Conservation (phyloP, 2,797 vertebrate species). For the Lagorchestes hirsutus region DNA sequence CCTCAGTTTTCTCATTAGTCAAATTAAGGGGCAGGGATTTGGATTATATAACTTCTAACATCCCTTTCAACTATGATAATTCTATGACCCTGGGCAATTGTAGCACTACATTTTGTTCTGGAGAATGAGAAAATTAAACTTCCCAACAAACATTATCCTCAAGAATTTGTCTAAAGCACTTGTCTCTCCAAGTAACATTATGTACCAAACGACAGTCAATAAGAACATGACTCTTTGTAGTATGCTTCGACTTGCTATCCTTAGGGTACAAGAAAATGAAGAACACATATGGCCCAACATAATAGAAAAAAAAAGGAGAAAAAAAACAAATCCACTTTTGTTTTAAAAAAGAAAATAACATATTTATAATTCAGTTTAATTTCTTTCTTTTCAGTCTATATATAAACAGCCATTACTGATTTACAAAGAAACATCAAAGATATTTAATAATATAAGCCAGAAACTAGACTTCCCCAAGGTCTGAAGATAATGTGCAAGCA, state of each 20-base stretch:
- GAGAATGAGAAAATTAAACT: background rate
- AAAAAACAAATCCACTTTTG: conserved; percentile 12
- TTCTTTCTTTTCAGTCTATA: background rate
- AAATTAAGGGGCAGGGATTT: background rate
- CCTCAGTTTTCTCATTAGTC: background rate
- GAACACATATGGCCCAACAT: background rate
- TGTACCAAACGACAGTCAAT: background rate
- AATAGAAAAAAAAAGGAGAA: conserved; percentile 41
- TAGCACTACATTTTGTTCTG: background rate
- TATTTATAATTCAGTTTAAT: background rate
- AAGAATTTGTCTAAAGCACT: background rate
- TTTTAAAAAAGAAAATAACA: conserved; percentile 54
- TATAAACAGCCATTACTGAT: conserved; percentile 31
- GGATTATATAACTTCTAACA: background rate
- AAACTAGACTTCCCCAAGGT: background rate
- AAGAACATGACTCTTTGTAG: background rate
- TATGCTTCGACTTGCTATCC: conserved; percentile 9
- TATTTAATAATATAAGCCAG: conserved; percentile 16
- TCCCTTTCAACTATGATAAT: background rate
- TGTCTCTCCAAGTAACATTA: background rate
- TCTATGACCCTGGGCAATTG: background rate
- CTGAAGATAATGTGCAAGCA: conserved; percentile 34
- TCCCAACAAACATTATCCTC: background rate
- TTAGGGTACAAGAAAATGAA: conserved; percentile 23
- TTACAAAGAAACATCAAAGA: conserved; percentile 24